These are phyloP conservation scores for Nemotelus nigrinus DNA, from an alignment of 2,888 invertebrate genomes.

Conservation along the genomic window DNA sequence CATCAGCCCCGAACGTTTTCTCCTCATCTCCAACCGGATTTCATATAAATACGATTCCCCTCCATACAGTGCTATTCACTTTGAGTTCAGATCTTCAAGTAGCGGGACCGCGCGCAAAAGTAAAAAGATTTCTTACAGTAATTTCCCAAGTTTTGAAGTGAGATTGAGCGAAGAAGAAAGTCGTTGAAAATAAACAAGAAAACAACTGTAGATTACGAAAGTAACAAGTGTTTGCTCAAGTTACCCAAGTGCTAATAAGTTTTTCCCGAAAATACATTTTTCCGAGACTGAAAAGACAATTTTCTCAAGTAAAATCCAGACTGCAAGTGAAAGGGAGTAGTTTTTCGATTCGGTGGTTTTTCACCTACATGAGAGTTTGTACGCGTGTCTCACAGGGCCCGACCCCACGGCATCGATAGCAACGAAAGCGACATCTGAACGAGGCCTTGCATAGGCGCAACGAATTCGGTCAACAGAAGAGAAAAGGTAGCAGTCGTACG, in stretches of 20 bases:
- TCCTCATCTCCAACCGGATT: slow-evolving; percentile 6
- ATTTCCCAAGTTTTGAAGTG: slow-evolving; percentile 28
- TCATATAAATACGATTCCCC: slow-evolving; percentile 55
- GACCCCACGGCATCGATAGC: slow-evolving; percentile 30
- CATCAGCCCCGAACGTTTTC: slow-evolving; percentile 27
- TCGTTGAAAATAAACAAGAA: neutral
- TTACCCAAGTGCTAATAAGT: neutral
- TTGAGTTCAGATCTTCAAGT: slow-evolving; percentile 56
- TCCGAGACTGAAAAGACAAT: neutral
- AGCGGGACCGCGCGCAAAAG: slow-evolving; percentile 18
- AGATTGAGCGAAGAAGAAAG: slow-evolving; percentile 1
- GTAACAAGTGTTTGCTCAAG: neutral
- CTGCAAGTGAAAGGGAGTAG: slow-evolving; percentile 26
- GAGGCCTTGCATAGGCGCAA: neutral
- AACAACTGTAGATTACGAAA: neutral
- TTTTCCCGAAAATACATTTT: neutral
- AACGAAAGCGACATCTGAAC: slow-evolving; percentile 16
- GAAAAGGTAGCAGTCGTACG: neutral
- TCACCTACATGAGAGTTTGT: slow-evolving; percentile 17
- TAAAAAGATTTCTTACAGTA: slow-evolving; percentile 11
- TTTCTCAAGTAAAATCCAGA: neutral
- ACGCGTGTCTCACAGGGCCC: slow-evolving; percentile 25
- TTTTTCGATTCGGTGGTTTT: slow-evolving; percentile 9
- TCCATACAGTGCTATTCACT: slow-evolving; percentile 55
- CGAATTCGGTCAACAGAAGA: slow-evolving; percentile 32